Percentiles rank a stretch among this genome's conserved stretches.
Evolutionary conservation across 2,888 invertebrate genomes (phyloP).

Genomic region (Pollenia angustigena): DNA sequence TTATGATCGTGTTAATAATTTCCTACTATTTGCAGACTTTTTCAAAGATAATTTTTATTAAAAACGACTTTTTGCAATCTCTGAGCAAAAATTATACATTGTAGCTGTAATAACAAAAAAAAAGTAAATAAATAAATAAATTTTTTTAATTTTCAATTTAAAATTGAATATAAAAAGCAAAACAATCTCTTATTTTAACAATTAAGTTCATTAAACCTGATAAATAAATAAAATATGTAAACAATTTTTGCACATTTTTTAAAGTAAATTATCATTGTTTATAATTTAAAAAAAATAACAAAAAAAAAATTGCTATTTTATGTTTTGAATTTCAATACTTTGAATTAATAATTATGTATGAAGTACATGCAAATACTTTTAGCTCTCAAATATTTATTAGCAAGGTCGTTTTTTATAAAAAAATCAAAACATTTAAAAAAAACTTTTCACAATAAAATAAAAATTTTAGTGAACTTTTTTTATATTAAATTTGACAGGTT

Average conservation of each 20-base stretch:
- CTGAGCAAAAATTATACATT: neutral
- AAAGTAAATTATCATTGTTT: constrained; percentile 8
- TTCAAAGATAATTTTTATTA: neutral
- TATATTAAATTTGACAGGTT: constrained; percentile 30
- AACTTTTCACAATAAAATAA: neutral
- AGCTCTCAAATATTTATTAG: constrained; percentile 6
- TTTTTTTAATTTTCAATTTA: too few species aligned
- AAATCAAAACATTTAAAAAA: neutral
- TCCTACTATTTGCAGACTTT: neutral
- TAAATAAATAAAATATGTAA: constrained; percentile 10
- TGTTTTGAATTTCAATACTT: constrained; percentile 7
- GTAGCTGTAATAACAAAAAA: neutral
- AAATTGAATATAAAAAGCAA: constrained; percentile 3
- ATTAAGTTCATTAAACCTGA: constrained; percentile 59
- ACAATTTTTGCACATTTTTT: neutral
- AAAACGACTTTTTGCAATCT: too few species aligned
- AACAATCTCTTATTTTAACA: constrained; percentile 34
- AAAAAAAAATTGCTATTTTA: constrained; percentile 1
- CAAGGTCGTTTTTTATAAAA: constrained; percentile 40
- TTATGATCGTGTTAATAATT: neutral
- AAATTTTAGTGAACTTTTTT: constrained; percentile 35
- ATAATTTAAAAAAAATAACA: constrained; percentile 3
- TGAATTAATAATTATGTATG: neutral
- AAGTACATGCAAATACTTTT: neutral
- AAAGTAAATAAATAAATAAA: too few species aligned